Conservation (phyloP, 1,140 invertebrate genomes). For the Pseudomyrmex pallidus region DNA sequence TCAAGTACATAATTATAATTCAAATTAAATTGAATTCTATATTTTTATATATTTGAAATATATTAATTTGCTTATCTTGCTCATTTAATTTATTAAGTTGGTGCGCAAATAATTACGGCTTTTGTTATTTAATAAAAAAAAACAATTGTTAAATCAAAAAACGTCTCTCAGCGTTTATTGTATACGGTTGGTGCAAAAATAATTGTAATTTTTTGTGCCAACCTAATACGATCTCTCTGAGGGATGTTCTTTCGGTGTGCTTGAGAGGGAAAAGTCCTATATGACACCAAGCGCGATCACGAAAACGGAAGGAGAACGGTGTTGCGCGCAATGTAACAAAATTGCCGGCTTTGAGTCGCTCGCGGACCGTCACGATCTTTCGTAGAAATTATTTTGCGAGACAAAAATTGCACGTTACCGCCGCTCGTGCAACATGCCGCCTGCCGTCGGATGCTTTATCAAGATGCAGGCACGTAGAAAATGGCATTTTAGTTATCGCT, state of each 20-base stretch:
- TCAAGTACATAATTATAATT: too few species aligned
- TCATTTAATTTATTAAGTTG: too few species aligned
- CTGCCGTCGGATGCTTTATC: slow-evolving; percentile 47
- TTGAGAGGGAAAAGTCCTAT: not conserved
- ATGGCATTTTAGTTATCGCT: slow-evolving; percentile 57
- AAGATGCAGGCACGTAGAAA: slow-evolving; percentile 58
- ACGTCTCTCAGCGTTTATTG: too few species aligned
- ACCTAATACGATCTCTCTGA: not conserved
- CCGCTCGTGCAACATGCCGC: slow-evolving; percentile 19
- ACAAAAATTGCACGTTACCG: slow-evolving; percentile 42
- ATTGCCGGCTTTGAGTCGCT: slow-evolving; percentile 32
- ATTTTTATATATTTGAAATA: too few species aligned
- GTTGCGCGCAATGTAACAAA: slow-evolving; percentile 39
- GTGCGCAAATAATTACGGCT: too few species aligned
- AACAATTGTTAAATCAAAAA: too few species aligned
- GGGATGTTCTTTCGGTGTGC: not conserved
- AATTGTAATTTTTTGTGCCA: too few species aligned
- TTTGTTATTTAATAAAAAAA: too few species aligned
- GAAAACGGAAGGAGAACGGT: slow-evolving; percentile 29
- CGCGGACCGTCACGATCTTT: slow-evolving; percentile 41
- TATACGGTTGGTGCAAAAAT: too few species aligned
- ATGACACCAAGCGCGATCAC: not conserved
- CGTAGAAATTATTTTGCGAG: slow-evolving; percentile 51
- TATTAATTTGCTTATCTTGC: too few species aligned
- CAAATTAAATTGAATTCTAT: too few species aligned